Conservation (phyloP, 2,113 vertebrate species). For the Rhabdornis inornatus region DNA sequence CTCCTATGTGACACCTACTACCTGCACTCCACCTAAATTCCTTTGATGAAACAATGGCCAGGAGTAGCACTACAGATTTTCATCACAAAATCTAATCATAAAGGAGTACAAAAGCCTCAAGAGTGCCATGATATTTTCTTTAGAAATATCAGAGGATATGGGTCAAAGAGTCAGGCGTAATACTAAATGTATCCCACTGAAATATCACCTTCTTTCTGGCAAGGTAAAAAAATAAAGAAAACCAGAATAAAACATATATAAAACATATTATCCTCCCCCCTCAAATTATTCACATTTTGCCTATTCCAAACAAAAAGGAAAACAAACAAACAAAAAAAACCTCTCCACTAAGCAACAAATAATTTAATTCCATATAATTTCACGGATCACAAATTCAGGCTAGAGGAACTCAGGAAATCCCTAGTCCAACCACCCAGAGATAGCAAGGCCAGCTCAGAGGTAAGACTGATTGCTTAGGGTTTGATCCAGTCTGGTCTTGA, state of each 20-base stretch:
- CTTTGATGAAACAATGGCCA: not conserved
- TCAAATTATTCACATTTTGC: not conserved
- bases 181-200: not conserved
- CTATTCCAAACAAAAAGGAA: not conserved
- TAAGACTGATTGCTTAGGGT: not conserved
- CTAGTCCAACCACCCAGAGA: not conserved
- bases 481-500: not conserved
- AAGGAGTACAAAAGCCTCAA: not conserved
- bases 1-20: no score
- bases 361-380: not conserved
- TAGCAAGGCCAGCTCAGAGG: not conserved
- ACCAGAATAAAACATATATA: not conserved
- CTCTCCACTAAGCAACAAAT: not conserved
- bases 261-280: rapidly evolving
- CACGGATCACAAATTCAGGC: not conserved
- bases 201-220: not conserved
- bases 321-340: not conserved
- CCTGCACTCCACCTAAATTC: not conserved
- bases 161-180: not conserved
- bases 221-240: not conserved
- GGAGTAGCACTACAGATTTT: not conserved
- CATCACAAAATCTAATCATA: not conserved
- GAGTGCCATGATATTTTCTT: not conserved
- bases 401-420: not conserved
- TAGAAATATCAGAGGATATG: not conserved